Base-by-base conservation (phyloP, 2,888 invertebrate genomes). In the Nemapogon koenigi region DNA sequence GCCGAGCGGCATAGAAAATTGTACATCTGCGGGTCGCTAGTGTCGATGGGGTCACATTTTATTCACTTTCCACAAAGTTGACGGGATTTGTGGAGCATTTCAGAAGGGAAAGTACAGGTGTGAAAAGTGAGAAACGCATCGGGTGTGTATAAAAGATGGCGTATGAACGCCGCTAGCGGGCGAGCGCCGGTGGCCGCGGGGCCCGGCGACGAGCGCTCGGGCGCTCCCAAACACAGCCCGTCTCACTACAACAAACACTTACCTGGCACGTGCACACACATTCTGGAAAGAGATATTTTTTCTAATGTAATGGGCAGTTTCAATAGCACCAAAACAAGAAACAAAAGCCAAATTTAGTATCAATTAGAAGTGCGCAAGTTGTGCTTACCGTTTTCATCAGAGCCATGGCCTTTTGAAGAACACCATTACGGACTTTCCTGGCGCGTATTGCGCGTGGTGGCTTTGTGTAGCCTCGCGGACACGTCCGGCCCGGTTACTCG, bases 241-340 rank as follows among this genome's bases (percentile, higher is more conserved):
- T n/a, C n/a, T n/a, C n/a, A n/a, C n/a, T n/a, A n/a, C n/a, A n/a
- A n/a, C n/a, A 57, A 60, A 53, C 59, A 79, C 79, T 80, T 78
- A 79, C 79, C 79, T 78, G 71, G 60, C 71, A 69, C 72, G 73
- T 69, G 71, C 70, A 76, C 63, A 76, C 68, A 76, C 65, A 57
- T 67, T 76, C 78, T 78, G 78, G 66, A 79, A 80, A 79, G 69
- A 79, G 78, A 79, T 69, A 76, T 79, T 76, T 76, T 75, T 72
- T 73, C 76, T 72, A 72, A 78, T 75, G 71, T 76, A 79, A 78
- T 79, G 79, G 76, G 78, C 68, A 78, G 76, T 76, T 76, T 71
- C 75, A 73, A 73, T 67, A 73, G 75, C 69, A 78, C 72, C 79
- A 80, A 76, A 80, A 79, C 78, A 79, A 78, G 78, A 76, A 80